These are phyloP conservation scores for Lysandra coridon DNA, from an alignment of 2,888 invertebrate genomes.

Conservation along the genomic window DNA sequence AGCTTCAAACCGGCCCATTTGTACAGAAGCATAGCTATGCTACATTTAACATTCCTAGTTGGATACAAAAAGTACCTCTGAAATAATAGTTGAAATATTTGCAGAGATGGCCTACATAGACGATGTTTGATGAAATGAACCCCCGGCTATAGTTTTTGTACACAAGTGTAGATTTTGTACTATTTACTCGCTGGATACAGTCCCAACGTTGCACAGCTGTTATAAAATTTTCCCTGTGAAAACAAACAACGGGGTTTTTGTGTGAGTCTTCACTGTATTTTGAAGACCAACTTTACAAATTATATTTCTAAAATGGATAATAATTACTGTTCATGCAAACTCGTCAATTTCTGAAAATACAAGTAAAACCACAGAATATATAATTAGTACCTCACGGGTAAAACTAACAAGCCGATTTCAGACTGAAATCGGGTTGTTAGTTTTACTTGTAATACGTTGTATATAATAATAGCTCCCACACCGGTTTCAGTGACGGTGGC, in stretches of 20 bases:
- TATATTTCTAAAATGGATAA: no score
- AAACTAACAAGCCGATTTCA: no score
- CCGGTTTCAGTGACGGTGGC: no score
- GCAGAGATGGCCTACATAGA: neutral
- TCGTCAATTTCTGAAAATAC: no score
- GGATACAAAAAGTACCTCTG: neutral
- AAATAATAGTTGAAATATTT: constrained; percentile 3
- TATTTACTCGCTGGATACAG: neutral
- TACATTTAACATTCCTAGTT: neutral
- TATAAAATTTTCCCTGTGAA: neutral
- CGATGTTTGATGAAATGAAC: neutral
- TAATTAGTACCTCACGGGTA: no score
- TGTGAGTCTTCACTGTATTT: neutral
- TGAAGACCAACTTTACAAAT: neutral
- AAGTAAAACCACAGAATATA: no score
- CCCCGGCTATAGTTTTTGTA: neutral
- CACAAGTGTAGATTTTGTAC: neutral
- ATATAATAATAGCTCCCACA: no score
- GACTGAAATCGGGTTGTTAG: no score
- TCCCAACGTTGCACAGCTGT: neutral
- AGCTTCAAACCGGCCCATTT: no score
- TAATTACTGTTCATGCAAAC: no score
- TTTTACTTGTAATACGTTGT: no score
- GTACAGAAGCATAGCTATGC: no score
- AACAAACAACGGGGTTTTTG: neutral